These are phyloP conservation scores for Perizoma affinitatum DNA, from an alignment of 2,888 invertebrate species.

Conservation along the genomic window DNA sequence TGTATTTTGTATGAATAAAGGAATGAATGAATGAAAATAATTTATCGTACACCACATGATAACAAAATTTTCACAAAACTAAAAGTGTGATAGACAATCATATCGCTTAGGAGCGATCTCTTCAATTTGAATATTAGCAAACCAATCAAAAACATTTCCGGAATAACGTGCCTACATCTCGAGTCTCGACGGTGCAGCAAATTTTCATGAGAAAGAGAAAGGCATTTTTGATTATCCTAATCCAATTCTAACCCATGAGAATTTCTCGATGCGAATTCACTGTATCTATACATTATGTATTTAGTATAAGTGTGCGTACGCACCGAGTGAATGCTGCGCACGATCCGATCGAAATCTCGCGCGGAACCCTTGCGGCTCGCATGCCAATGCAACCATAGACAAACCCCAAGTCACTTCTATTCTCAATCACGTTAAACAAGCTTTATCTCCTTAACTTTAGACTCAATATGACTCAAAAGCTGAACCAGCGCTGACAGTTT, in stretches of 20 bases:
- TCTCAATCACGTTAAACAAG: background rate
- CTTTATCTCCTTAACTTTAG: conserved; percentile 7
- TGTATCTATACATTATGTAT: conserved; percentile 73
- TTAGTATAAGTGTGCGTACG: conserved; percentile 57
- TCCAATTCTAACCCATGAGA: conserved; percentile 50
- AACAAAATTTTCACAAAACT: too few relatives aligned
- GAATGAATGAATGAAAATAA: too few relatives aligned
- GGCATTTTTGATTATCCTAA: conserved; percentile 22
- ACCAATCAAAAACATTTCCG: too few relatives aligned
- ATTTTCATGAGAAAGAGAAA: conserved; percentile 4
- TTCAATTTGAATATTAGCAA: too few relatives aligned
- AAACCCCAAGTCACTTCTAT: conserved; percentile 6
- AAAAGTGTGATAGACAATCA: too few relatives aligned
- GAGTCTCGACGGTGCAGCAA: too few relatives aligned
- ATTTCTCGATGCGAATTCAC: conserved; percentile 51
- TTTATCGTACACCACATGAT: too few relatives aligned
- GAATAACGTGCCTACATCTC: too few relatives aligned
- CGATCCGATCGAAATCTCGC: conserved; percentile 67
- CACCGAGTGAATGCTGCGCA: conserved; percentile 53
- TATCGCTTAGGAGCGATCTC: too few relatives aligned
- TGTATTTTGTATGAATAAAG: too few relatives aligned
- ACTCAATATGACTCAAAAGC: conserved; percentile 5
- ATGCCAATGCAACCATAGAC: conserved; percentile 44
- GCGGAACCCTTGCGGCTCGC: conserved; percentile 54
- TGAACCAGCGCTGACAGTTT: too few relatives aligned